Conservation (phyloP, 2,888 invertebrate species). For the Empis stercorea region DNA sequence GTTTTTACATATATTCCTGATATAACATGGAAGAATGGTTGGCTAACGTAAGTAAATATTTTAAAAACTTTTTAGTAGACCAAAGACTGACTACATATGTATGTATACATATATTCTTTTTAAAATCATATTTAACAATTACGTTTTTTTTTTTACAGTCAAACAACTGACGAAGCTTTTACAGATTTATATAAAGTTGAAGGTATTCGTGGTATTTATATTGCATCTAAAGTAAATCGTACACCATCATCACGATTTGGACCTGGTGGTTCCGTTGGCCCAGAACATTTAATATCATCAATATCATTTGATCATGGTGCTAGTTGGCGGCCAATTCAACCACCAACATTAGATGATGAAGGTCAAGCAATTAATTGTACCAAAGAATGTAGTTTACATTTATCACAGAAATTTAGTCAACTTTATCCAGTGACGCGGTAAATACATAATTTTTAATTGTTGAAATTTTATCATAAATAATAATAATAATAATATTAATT, state of each 20-base stretch:
- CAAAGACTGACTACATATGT: too few species aligned
- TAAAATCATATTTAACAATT: too few species aligned
- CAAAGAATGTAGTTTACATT: constrained; percentile 68
- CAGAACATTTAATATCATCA: constrained; percentile 62
- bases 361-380: constrained; percentile 55
- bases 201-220: constrained; percentile 77
- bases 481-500: neutral
- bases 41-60: constrained; percentile 58
- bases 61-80: too few species aligned
- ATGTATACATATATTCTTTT: too few species aligned
- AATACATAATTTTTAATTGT: neutral
- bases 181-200: constrained; percentile 80
- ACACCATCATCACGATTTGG: constrained; percentile 28
- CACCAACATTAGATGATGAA: constrained; percentile 56
- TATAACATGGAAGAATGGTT: constrained; percentile 65
- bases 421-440: constrained; percentile 59
- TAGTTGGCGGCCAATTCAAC: constrained; percentile 62
- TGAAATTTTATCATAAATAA: neutral
- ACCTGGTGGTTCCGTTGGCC: constrained; percentile 40
- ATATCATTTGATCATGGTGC: constrained; percentile 82
- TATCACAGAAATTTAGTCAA: constrained; percentile 75
- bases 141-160: constrained; percentile 42
- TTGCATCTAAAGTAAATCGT: constrained; percentile 62
- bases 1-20: constrained; percentile 76
- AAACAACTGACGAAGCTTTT: constrained; percentile 66